Percentiles rank a stretch among this genome's conserved stretches.
Evolutionary conservation across 2,113 vertebrate genomes (phyloP).

Genomic region (Halcyon senegalensis): DNA sequence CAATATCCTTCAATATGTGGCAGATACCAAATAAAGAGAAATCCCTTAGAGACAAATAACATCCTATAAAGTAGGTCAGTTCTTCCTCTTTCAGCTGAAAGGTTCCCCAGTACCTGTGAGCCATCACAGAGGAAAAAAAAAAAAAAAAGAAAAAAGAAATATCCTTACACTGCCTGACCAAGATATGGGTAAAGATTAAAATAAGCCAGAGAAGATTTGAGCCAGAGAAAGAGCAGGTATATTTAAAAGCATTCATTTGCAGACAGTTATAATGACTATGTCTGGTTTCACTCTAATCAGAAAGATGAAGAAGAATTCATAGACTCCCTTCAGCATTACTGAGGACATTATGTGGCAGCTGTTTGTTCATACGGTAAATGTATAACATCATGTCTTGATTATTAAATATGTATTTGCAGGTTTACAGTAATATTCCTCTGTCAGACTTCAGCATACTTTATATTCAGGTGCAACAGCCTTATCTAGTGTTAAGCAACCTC

Average conservation of each 20-base stretch:
- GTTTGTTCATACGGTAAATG: conserved; percentile 51
- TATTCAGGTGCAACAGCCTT: conserved; percentile 64
- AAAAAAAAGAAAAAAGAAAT: neutral
- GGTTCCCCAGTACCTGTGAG: neutral
- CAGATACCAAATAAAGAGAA: conserved; percentile 14
- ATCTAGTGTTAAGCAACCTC: conserved; percentile 57
- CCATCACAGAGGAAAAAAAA: neutral
- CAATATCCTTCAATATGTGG: conserved; percentile 18
- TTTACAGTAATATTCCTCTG: conserved; percentile 56
- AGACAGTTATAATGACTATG: conserved; percentile 46
- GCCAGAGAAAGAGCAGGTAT: neutral
- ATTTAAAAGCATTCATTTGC: conserved; percentile 55
- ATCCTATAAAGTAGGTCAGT: conserved; percentile 59
- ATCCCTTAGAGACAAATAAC: conserved; percentile 19
- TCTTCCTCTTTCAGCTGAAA: conserved; percentile 26
- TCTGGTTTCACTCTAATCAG: conserved; percentile 46
- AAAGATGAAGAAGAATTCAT: conserved; percentile 37
- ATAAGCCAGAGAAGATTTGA: conserved; percentile 18
- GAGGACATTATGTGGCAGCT: conserved; percentile 36
- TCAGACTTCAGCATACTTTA: conserved; percentile 43
- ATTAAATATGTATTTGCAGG: conserved; percentile 45
- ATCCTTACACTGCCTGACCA: conserved; percentile 28
- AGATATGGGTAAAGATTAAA: conserved; percentile 41
- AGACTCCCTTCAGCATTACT: conserved; percentile 14
- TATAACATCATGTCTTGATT: conserved; percentile 40